Evolutionary conservation across 2,113 vertebrate species (phyloP).

Genomic region (Choloepus hoffmanni): DNA sequence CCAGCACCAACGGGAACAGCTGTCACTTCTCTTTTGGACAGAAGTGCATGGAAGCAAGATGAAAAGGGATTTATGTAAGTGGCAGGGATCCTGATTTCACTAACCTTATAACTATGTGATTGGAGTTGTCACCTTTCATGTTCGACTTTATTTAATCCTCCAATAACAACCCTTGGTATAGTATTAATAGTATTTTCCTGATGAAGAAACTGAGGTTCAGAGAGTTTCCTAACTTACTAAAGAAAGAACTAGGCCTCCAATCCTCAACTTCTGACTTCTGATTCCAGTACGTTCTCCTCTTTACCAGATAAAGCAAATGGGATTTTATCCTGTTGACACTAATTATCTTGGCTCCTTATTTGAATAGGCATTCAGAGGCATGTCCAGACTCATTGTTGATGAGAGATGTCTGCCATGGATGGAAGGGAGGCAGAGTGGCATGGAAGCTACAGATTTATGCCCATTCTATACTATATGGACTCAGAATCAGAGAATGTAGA

Average conservation of each 20-base stretch:
- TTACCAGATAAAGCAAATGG: not conserved
- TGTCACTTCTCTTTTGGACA: not conserved
- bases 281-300: not conserved
- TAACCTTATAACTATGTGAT: not conserved
- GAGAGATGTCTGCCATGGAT: not conserved
- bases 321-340: not conserved
- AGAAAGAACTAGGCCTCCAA: constrained; percentile 1
- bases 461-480: not conserved
- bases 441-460: not conserved
- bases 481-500: not conserved
- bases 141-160: not conserved
- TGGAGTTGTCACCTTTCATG: not conserved
- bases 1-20: not conserved
- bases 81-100: not conserved
- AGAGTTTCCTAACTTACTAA: constrained; percentile 1
- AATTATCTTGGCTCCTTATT: not conserved
- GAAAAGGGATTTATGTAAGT: not conserved
- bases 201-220: not conserved
- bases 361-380: not conserved
- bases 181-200: not conserved
- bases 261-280: not conserved
- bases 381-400: not conserved
- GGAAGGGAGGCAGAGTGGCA: not conserved
- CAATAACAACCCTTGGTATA: not conserved
- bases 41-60: not conserved